These are phyloP conservation scores for Sitta europaea DNA, from an alignment of 2,113 vertebrate genomes.

Conservation along the genomic window DNA sequence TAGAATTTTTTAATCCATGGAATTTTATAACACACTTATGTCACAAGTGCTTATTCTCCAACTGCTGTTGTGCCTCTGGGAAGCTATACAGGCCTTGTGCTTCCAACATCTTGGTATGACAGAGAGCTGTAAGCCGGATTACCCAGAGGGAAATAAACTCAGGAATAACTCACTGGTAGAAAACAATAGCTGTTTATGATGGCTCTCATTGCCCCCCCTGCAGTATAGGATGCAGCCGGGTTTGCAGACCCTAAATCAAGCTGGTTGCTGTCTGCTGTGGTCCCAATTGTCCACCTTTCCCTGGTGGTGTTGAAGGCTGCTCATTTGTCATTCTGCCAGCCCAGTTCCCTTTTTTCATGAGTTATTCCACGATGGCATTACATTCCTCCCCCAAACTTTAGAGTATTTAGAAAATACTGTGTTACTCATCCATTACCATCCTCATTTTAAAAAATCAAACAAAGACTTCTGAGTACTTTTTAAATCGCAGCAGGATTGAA, in stretches of 20 bases:
- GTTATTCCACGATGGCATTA: not conserved
- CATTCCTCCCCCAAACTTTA: not conserved
- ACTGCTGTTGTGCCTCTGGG: not conserved
- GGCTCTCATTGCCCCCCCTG: rapidly evolving
- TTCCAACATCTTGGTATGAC: not conserved
- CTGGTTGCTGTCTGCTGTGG: not conserved
- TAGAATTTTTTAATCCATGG: not conserved
- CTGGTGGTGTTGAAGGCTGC: not conserved
- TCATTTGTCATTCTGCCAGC: not conserved
- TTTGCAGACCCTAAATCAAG: not conserved
- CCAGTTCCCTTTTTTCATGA: not conserved
- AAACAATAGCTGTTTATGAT: not conserved
- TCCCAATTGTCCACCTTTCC: not conserved
- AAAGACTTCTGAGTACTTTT: not conserved
- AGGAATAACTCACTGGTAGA: not conserved
- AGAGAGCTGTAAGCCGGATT: not conserved
- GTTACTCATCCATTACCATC: not conserved
- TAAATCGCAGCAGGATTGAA: not conserved
- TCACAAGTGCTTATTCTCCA: not conserved
- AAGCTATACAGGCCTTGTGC: not conserved
- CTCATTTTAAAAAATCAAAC: not conserved
- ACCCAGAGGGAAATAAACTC: not conserved
- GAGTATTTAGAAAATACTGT: not conserved
- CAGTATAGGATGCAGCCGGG: not conserved
- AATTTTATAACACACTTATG: not conserved